These are phyloP conservation scores for Octopus bimaculoides DNA, from an alignment of 1,140 invertebrate genomes.

Conservation along the genomic window DNA sequence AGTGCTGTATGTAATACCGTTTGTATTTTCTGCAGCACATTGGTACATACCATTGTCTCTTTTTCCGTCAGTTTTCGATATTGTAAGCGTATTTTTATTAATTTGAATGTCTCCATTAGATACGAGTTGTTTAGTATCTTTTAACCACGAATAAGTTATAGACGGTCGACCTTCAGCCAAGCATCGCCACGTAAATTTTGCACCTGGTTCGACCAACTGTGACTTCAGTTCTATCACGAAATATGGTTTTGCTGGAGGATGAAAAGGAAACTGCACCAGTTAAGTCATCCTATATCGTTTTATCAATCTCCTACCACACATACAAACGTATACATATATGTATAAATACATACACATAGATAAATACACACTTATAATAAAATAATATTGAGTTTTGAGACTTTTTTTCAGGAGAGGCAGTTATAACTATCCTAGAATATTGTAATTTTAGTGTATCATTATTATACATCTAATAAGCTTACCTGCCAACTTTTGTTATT, in stretches of 20 bases:
- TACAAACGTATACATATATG: neutral
- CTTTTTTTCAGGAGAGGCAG: neutral
- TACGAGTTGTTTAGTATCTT: constrained; percentile 65
- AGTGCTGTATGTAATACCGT: constrained; percentile 82
- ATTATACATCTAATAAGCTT: too few relatives aligned
- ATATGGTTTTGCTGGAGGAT: constrained; percentile 74
- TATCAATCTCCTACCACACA: neutral
- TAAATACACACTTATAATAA: neutral
- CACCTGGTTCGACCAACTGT: constrained; percentile 81
- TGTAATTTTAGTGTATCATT: too few relatives aligned
- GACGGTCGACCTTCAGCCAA: constrained; percentile 94
- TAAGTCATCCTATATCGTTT: neutral
- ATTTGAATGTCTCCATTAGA: constrained; percentile 56
- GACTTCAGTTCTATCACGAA: constrained; percentile 86
- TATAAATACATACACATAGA: neutral
- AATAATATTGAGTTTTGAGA: neutral
- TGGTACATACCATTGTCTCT: constrained; percentile 92
- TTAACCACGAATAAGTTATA: constrained; percentile 89
- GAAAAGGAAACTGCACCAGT: constrained; percentile 11
- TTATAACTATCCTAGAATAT: neutral
- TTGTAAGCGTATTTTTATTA: constrained; percentile 33
- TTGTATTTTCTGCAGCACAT: constrained; percentile 84
- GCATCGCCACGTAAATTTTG: constrained; percentile 87
- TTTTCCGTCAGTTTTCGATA: constrained; percentile 24
- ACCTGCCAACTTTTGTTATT: too few relatives aligned